Evolutionary conservation across 2,113 vertebrate species (phyloP).

Genomic region (Macquaria australasica): DNA sequence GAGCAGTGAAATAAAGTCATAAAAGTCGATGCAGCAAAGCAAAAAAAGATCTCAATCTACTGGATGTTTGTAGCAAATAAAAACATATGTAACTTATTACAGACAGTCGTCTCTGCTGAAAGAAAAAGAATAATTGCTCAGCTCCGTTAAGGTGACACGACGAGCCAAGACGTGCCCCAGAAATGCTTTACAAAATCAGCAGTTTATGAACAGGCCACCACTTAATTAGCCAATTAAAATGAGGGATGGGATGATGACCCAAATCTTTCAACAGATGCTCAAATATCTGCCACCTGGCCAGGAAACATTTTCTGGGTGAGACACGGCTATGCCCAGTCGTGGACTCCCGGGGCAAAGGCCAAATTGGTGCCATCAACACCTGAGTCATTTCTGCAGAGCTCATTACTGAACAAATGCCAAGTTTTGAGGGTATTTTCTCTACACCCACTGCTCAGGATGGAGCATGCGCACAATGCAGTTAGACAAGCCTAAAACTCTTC

Average conservation of each 20-base stretch:
- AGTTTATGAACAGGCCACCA: conserved; percentile 17
- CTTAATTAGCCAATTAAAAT: conserved; percentile 55
- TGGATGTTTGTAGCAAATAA: neutral
- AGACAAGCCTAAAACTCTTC: neutral
- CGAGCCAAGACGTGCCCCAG: neutral
- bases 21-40: neutral
- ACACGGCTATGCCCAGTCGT: neutral
- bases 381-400: neutral
- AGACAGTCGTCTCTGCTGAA: neutral
- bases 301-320: neutral
- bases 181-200: conserved; percentile 32
- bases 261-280: conserved; percentile 30
- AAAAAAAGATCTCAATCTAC: no score
- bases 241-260: conserved; percentile 34
- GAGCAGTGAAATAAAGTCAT: neutral
- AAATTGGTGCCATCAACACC: conserved; percentile 14
- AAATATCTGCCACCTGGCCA: conserved; percentile 25
- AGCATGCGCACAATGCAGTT: conserved; percentile 36
- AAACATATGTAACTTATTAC: neutral
- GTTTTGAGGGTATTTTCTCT: neutral
- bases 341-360: neutral
- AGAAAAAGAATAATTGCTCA: neutral
- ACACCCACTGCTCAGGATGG: neutral
- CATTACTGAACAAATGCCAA: neutral
- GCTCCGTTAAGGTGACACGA: conserved; percentile 7